Evolutionary conservation across 92 coral and sea anemone genomes (phyloP), one percentile per base, ranked within the genome.

Genomic region (Galaxea fascicularis): DNA sequence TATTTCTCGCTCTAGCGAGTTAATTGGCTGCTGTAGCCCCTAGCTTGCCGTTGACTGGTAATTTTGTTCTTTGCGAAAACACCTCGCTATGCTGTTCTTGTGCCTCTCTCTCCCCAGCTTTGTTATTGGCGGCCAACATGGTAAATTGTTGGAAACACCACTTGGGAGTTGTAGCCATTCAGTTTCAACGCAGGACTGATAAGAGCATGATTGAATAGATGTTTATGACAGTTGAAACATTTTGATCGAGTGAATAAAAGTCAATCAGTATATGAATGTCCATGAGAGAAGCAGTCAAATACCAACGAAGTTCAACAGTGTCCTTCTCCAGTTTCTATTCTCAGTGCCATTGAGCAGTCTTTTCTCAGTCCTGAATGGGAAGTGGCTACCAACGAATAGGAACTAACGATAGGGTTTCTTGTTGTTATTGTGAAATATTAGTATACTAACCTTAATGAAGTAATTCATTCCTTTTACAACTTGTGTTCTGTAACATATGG

Each of bases 381-480:
- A 65, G 41, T 28, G n/a, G 18, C 44, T 65, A 27, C 70, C 44
- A 65, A 11, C 41, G 44, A 65, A 65, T 44, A 65, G 12, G 66
- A 60, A 60, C 66, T n/a, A 60, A 60, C 30, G 29, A 60, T 60
- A 21, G 8, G 9, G 29, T 60, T 60, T 22, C 28, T 60, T 60
- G 66, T 60, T 60, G 35, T 60, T 60, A 60, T 60, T 60, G 44
- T 47, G 39, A 45, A n/a, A 74, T 13, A 26, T 26, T 35, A 72
- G 24, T 74, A 15, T 27, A 28, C 54, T 24, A 73, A 95, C 98
- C 97, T 95, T 95, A 59, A 95, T 90, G 65, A 95, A 92, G 77
- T 91, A 95, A 67, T 95, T 95, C 1, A 77, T 90, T 27, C 98
- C 98, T 20, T 93, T 93, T 0, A 95, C 98, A 26, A 90, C 86